phyloP scores from a whole-genome alignment of 1,140 invertebrate genomes.

The Oedothorax gibbosus region DNA sequence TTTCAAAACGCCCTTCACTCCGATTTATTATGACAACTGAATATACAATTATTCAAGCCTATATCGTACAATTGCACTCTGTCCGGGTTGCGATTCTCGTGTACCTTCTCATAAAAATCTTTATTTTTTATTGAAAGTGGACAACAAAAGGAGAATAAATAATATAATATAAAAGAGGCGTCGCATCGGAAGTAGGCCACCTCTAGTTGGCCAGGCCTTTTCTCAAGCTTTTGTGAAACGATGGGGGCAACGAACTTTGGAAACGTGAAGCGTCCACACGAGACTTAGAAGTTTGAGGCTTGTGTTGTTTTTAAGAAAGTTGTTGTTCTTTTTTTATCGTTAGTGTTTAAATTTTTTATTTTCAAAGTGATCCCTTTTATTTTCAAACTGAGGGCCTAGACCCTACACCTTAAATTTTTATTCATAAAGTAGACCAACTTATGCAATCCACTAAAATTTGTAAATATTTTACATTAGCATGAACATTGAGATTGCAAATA shows the following conservation, averaged over 20 bases:
- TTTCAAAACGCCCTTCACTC: too few species aligned
- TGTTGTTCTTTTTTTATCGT: not conserved
- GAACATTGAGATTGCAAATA: too few species aligned
- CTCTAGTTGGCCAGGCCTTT: constrained; percentile 41
- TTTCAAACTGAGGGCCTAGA: not conserved
- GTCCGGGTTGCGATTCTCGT: too few species aligned
- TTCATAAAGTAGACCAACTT: too few species aligned
- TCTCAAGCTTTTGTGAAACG: constrained; percentile 27
- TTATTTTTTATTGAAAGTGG: constrained; percentile 46
- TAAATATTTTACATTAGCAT: too few species aligned
- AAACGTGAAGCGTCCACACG: constrained; percentile 56
- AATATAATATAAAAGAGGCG: not conserved
- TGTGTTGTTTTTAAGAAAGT: constrained; percentile 9
- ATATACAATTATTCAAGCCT: too few species aligned
- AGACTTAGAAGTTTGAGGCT: not conserved
- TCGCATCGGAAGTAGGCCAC: constrained; percentile 49
- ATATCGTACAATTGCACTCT: too few species aligned
- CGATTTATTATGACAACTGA: too few species aligned
- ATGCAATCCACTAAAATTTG: too few species aligned
- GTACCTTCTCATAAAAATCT: too few species aligned
- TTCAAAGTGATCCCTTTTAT: not conserved
- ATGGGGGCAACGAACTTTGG: constrained; percentile 45
- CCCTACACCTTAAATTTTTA: too few species aligned
- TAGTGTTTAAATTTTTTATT: too few species aligned
- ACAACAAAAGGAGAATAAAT: constrained; percentile 27